Conservation (phyloP, 1,140 invertebrate genomes). For the Drosophila busckii region DNA sequence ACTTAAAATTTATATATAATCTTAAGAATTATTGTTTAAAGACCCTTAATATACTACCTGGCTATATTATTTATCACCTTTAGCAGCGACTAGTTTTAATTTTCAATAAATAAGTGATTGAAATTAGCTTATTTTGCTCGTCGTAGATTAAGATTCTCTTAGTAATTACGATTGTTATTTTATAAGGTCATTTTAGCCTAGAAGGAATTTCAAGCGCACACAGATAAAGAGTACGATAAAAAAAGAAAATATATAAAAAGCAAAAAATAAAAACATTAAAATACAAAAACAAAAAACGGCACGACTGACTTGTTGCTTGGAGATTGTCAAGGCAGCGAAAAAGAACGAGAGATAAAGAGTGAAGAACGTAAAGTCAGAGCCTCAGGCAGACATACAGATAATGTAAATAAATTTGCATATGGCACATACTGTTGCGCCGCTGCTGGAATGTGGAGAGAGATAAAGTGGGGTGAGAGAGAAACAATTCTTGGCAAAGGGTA, state of each 20-base stretch:
- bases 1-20: too few relatives aligned
- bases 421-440: constrained; percentile 63
- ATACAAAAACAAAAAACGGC: constrained; percentile 30
- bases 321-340: constrained; percentile 51
- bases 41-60: too few relatives aligned
- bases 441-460: too few relatives aligned
- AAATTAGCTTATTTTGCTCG: constrained; percentile 2
- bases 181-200: constrained; percentile 48
- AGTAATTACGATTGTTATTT: constrained; percentile 68
- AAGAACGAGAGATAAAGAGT: constrained; percentile 9
- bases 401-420: constrained; percentile 71
- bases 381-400: constrained; percentile 31
- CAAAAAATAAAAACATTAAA: constrained; percentile 1
- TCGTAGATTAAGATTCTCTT: constrained; percentile 38
- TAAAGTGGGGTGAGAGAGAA: too few relatives aligned
- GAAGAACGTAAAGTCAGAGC: too few relatives aligned
- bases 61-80: too few relatives aligned
- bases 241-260: constrained; percentile 39
- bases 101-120: too few relatives aligned
- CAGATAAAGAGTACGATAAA: constrained; percentile 56
- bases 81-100: too few relatives aligned
- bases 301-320: constrained; percentile 44
- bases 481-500: constrained; percentile 54
- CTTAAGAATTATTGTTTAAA: too few relatives aligned
- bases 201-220: constrained; percentile 50